Conservation (phyloP, 2,888 invertebrate genomes). For the Tipula lateralis region DNA sequence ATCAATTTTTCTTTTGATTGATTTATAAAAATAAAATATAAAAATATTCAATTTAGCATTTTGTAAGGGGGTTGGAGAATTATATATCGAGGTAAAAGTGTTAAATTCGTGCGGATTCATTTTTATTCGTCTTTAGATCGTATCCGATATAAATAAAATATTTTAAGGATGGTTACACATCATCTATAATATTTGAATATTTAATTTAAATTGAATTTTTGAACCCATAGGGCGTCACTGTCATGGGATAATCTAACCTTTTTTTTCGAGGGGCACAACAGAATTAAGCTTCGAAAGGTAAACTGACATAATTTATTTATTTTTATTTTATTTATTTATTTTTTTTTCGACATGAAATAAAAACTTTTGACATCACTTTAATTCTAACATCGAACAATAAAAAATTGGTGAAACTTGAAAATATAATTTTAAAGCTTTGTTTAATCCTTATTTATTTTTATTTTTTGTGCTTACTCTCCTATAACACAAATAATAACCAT, state of each 20-base stretch:
- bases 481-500: background rate
- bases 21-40: conserved; percentile 5
- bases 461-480: background rate
- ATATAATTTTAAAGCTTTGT: background rate
- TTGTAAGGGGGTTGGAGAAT: background rate
- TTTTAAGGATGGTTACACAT: background rate
- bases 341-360: background rate
- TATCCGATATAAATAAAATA: background rate
- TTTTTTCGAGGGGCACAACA: background rate
- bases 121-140: background rate
- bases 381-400: background rate
- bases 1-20: conserved; percentile 15
- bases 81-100: background rate
- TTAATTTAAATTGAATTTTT: conserved; percentile 11
- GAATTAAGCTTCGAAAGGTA: background rate
- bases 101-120: conserved; percentile 16
- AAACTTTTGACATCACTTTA: background rate
- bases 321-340: too few species aligned
- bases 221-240: background rate
- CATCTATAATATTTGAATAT: background rate
- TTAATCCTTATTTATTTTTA: background rate
- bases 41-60: conserved; percentile 1
- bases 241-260: background rate
- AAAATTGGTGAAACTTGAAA: background rate
- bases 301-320: background rate